Evolutionary conservation across 2,797 vertebrate genomes (phyloP).

Genomic region (Amblyraja radiata): DNA sequence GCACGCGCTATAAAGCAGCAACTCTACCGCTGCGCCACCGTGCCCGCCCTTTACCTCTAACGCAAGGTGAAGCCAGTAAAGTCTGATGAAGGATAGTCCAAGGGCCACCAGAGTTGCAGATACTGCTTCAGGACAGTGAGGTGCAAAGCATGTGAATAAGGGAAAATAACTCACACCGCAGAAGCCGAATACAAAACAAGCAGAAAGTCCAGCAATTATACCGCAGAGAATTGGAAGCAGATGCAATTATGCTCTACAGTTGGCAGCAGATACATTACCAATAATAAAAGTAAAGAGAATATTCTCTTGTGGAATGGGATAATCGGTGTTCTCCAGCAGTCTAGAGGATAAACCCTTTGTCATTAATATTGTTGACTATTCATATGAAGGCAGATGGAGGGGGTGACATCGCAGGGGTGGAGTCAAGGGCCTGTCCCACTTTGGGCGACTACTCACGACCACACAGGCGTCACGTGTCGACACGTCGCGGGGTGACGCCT

Average conservation of each 20-base stretch:
- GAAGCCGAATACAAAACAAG: not conserved
- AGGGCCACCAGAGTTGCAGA: too few species aligned
- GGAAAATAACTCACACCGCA: not conserved
- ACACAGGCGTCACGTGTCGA: too few species aligned
- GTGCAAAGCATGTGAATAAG: not conserved
- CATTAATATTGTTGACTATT: not conserved
- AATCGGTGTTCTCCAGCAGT: not conserved
- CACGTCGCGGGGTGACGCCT: too few species aligned
- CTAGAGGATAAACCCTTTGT: not conserved
- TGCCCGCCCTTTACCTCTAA: too few species aligned
- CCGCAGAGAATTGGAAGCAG: not conserved
- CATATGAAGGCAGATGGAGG: not conserved
- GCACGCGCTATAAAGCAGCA: too few species aligned
- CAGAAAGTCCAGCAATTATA: not conserved
- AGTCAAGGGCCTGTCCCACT: too few species aligned
- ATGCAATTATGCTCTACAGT: not conserved
- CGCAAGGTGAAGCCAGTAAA: too few species aligned
- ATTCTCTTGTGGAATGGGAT: not conserved
- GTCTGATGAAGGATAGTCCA: too few species aligned
- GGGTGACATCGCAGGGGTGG: too few species aligned
- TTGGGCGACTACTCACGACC: too few species aligned
- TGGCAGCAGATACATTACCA: not conserved
- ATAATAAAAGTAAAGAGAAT: not conserved
- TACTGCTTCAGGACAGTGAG: too few species aligned
- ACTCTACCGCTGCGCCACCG: too few species aligned